Conservation (phyloP, 1,140 invertebrate species). For the Trachymyrmex septentrionalis region DNA sequence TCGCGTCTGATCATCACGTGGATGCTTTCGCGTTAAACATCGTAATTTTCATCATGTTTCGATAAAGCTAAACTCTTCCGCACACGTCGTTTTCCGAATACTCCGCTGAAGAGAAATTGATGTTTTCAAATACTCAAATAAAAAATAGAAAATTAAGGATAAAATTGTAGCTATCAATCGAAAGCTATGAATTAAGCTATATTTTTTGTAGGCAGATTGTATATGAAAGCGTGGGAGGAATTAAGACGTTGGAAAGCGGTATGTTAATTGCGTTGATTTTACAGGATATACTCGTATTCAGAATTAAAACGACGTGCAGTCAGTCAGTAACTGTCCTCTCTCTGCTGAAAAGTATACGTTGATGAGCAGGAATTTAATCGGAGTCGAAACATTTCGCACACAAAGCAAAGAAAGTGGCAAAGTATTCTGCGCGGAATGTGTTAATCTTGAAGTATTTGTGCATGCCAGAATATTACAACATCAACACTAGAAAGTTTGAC, state of each 20-base stretch:
- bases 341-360: constrained; percentile 7
- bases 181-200: constrained; percentile 44
- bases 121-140: not conserved
- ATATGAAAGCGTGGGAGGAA: constrained; percentile 43
- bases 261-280: constrained; percentile 69
- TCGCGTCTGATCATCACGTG: not conserved
- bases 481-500: not conserved
- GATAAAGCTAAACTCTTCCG: not conserved
- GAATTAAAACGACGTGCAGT: constrained; percentile 60
- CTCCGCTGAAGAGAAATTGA: not conserved
- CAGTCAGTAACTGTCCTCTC: constrained; percentile 11
- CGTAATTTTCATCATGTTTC: constrained; percentile 11
- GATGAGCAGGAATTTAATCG: constrained; percentile 63
- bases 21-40: constrained; percentile 18
- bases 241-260: constrained; percentile 38
- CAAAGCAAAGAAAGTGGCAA: not conserved
- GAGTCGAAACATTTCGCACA: constrained; percentile 38
- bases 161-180: constrained; percentile 38
- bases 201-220: constrained; percentile 50
- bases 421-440: constrained; percentile 22
- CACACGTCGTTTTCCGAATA: not conserved
- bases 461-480: constrained; percentile 35
- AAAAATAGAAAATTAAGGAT: not conserved
- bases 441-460: constrained; percentile 38
- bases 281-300: constrained; percentile 55